Evolutionary conservation across 2,113 vertebrate genomes (phyloP).

Genomic region (Calyptomena viridis): DNA sequence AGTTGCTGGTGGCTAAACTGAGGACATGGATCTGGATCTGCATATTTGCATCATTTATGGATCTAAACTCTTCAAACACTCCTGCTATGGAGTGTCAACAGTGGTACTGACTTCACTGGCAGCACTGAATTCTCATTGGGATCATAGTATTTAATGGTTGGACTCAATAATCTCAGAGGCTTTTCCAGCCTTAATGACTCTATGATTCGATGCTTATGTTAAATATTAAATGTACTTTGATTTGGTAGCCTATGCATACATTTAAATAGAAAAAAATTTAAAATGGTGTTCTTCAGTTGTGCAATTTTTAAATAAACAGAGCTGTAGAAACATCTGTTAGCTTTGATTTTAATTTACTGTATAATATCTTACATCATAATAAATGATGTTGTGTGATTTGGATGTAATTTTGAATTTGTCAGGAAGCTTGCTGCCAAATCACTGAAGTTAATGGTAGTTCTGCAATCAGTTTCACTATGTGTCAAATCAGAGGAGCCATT

Average conservation of each 20-base stretch:
- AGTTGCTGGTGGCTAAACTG: too few species aligned
- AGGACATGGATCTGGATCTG: accelerated
- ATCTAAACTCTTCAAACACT: not conserved
- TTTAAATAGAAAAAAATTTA: not conserved
- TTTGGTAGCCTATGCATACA: not conserved
- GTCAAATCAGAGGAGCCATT: constrained; percentile 20
- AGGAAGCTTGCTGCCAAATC: constrained; percentile 16
- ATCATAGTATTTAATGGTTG: not conserved
- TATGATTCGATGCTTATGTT: not conserved
- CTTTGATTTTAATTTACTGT: constrained; percentile 44
- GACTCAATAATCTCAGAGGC: not conserved
- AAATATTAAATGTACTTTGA: not conserved
- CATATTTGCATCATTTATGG: not conserved
- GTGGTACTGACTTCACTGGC: not conserved
- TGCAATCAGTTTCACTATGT: constrained; percentile 15
- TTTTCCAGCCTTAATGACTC: not conserved
- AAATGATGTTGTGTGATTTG: constrained; percentile 18
- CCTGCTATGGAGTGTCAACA: not conserved
- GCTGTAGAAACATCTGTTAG: constrained; percentile 2
- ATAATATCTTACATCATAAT: constrained; percentile 29
- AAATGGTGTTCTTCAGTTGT: not conserved
- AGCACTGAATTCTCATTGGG: not conserved
- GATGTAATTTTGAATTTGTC: constrained; percentile 33
- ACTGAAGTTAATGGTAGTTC: constrained; percentile 37
- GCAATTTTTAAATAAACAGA: constrained; percentile 11